Percentiles rank a stretch among this genome's conserved stretches.
These are phyloP conservation scores for Ictalurus punctatus DNA, from an alignment of 2,113 vertebrate species.

Conservation along the genomic window DNA sequence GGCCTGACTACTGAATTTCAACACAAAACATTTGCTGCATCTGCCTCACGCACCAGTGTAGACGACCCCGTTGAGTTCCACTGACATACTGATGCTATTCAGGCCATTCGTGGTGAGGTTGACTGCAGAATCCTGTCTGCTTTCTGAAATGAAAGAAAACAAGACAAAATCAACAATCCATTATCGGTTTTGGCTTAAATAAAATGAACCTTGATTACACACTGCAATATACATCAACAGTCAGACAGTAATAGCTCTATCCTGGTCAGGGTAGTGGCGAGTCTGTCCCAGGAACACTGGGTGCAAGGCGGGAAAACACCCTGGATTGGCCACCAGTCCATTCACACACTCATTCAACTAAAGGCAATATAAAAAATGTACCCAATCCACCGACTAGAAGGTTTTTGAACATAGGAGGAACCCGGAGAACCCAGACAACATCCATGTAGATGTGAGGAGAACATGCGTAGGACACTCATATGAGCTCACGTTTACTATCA, in stretches of 20 bases:
- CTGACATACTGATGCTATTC: constrained; percentile 94
- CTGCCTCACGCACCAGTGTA: constrained; percentile 80
- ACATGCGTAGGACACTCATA: not conserved
- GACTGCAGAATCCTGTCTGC: constrained; percentile 79
- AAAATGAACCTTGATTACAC: not conserved
- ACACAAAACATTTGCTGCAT: not conserved
- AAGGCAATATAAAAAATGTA: not conserved
- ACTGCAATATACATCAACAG: not conserved
- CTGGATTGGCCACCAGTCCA: not conserved
- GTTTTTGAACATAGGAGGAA: not conserved
- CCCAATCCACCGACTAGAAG: not conserved
- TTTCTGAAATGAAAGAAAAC: constrained; percentile 62
- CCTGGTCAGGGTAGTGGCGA: not conserved
- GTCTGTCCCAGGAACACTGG: not conserved
- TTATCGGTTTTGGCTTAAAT: not conserved
- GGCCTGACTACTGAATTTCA: not conserved
- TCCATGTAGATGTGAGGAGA: not conserved
- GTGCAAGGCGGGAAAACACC: not conserved
- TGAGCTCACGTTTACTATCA: constrained; percentile 33
- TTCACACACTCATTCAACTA: not conserved
- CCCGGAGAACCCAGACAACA: not conserved
- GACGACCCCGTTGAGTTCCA: constrained; percentile 92
- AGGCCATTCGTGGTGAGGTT: constrained; percentile 78
- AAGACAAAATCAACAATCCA: not conserved
- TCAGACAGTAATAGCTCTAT: not conserved